phyloP scores from a whole-genome alignment of 2,797 vertebrate genomes.

The Rhyacichthys aspro region DNA sequence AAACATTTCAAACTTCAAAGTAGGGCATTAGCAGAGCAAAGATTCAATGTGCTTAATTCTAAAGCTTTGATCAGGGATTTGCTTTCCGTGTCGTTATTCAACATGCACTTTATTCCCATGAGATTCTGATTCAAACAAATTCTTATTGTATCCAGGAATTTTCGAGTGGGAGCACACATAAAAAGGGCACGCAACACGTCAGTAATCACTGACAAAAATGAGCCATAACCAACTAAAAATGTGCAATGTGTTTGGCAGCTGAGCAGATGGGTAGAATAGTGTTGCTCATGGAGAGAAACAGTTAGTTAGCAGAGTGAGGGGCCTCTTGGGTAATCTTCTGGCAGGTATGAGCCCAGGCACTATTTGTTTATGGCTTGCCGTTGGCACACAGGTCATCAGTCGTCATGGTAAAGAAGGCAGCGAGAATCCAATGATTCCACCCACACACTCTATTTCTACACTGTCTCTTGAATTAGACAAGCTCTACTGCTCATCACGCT shows the following conservation, averaged over 20 bases:
- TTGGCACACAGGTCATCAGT: constrained; percentile 34
- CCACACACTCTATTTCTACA: constrained; percentile 23
- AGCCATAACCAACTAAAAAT: constrained; percentile 25
- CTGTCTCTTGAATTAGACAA: constrained; percentile 16
- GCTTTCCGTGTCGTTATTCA: constrained; percentile 22
- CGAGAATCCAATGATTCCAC: constrained; percentile 29
- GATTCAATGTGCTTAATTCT: constrained; percentile 29
- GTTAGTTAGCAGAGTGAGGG: constrained; percentile 13
- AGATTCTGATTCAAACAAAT: constrained; percentile 36
- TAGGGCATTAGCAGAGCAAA: constrained; percentile 31
- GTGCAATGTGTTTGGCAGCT: constrained; percentile 29
- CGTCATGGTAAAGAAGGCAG: constrained; percentile 32
- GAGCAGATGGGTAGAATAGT: constrained; percentile 21
- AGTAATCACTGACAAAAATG: constrained; percentile 16
- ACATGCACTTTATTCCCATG: constrained; percentile 22
- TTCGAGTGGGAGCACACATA: constrained; percentile 10
- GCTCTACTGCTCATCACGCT: constrained; percentile 19
- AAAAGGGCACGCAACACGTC: constrained; percentile 22
- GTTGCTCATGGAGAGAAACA: too few species aligned
- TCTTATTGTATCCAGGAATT: constrained; percentile 30
- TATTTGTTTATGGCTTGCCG: constrained; percentile 24
- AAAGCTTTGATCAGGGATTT: constrained; percentile 51
- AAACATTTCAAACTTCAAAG: constrained; percentile 65
- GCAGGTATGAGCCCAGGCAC: constrained; percentile 24
- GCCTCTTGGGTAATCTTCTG: constrained; percentile 32